Base-by-base conservation (phyloP, 1,140 invertebrate species). In the Apis dorsata region DNA sequence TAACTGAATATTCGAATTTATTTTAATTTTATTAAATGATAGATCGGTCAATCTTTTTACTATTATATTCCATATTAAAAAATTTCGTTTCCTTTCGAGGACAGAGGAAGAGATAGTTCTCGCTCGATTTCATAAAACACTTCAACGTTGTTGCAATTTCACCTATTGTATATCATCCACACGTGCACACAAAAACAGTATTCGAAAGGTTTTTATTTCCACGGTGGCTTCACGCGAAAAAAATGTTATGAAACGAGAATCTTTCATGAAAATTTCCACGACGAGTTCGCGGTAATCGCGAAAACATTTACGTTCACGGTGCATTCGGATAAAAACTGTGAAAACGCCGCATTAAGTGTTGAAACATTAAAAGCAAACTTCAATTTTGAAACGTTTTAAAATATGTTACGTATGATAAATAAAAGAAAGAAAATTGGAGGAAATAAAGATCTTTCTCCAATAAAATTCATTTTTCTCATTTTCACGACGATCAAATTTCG, bases 231-330 rank as follows among this genome's bases (percentile, higher is more conserved):
- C 7, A 28, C 15, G 60, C n/a, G 60, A 76, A 63, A 76, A 63
- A 63, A 76, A 63, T 76, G n/a, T 76, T 53, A 63, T 9, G 73
- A 63, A 63, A 76, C 44, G 7, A 51, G 73, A 63, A 63, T 51
- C 59, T 76, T 76, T 57, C 73, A n/a, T 51, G 73, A 28, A 28
- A 76, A 76, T 76, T 72, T 76, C 15, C 51, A n/a, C 49, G 13
- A 63, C 44, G 28, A 62, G 53, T 51, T 28, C 1, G 71, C 24
- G 19, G 53, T 75, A 75, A 75, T 75, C 73, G 73, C 28, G 44
- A 15, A 59, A 75, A 51, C 73, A n/a, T 51, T 75, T 62, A 49
- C 51, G 70, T 17, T 73, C 55, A 9, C 71, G 19, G 24, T 21
- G 49, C n/a, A 53, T 53, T 15, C 21, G 8, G 9, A 34, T 15